Percentiles rank a stretch among this genome's conserved stretches.
phyloP scores from a whole-genome alignment of 1,140 invertebrate genomes.

The Melitaea cinxia region DNA sequence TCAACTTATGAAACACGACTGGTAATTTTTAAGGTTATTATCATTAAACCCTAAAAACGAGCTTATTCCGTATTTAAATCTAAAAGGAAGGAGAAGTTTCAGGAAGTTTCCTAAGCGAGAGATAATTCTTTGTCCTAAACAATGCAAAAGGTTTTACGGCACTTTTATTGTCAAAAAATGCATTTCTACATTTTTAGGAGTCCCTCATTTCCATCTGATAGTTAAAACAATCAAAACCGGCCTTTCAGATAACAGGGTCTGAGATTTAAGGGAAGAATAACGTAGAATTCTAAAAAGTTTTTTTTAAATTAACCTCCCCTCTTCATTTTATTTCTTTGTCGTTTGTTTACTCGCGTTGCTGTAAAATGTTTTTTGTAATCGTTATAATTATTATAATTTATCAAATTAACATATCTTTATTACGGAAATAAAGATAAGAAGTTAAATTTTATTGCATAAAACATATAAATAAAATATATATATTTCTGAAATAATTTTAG shows the following conservation, averaged over 20 bases:
- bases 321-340: slow-evolving; percentile 13
- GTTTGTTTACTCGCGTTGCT: slow-evolving; percentile 4
- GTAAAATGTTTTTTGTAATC: too few species aligned
- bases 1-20: too few species aligned
- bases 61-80: neutral
- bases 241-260: slow-evolving; percentile 48
- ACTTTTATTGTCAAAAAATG: slow-evolving; percentile 35
- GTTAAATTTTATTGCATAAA: too few species aligned
- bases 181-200: slow-evolving; percentile 39
- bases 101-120: neutral
- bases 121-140: neutral
- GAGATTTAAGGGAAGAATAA: slow-evolving; percentile 40
- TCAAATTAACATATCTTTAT: too few species aligned
- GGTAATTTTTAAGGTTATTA: too few species aligned
- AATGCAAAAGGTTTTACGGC: slow-evolving; percentile 9
- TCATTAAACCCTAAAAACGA: too few species aligned
- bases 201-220: slow-evolving; percentile 51
- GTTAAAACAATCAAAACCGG: slow-evolving; percentile 55
- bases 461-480: too few species aligned
- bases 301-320: slow-evolving; percentile 31
- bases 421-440: too few species aligned
- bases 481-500: too few species aligned
- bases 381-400: too few species aligned
- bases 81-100: neutral
- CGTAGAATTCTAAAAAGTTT: slow-evolving; percentile 49